Percentiles rank a stretch among this genome's conserved stretches.
Evolutionary conservation across 2,888 invertebrate genomes (phyloP).

Genomic region (Synergus umbraculus): DNA sequence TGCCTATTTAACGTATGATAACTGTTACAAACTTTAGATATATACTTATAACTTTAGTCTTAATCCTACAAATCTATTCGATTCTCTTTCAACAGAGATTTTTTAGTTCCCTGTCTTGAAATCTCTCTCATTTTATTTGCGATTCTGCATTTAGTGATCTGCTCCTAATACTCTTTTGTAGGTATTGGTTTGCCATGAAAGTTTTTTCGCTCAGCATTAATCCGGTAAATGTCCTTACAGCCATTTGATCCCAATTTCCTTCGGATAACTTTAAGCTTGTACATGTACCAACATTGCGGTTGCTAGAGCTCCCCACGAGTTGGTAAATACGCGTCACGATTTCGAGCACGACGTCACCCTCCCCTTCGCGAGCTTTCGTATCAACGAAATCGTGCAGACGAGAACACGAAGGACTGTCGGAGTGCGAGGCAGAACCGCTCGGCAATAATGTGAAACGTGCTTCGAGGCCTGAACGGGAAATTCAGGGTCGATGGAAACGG

Average conservation of each 20-base stretch:
- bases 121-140: neutral
- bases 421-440: conserved; percentile 56
- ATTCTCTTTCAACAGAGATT: neutral
- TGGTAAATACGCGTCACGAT: conserved; percentile 53
- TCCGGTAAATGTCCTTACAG: conserved; percentile 28
- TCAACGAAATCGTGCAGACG: conserved; percentile 57
- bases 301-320: conserved; percentile 16
- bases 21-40: no score
- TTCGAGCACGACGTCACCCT: conserved; percentile 42
- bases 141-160: neutral
- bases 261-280: conserved; percentile 31
- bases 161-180: neutral
- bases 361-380: conserved; percentile 47
- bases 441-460: conserved; percentile 70
- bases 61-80: neutral
- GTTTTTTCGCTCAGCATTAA: conserved; percentile 8
- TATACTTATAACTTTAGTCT: no score
- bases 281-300: conserved; percentile 41
- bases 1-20: no score
- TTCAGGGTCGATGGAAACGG: conserved; percentile 59
- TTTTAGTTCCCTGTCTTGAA: neutral
- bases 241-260: conserved; percentile 37
- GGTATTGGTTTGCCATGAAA: neutral
- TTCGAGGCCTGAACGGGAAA: conserved; percentile 67
- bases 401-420: conserved; percentile 49